Conservation (phyloP, 2,888 invertebrate genomes). For the Nudaria mundana region DNA sequence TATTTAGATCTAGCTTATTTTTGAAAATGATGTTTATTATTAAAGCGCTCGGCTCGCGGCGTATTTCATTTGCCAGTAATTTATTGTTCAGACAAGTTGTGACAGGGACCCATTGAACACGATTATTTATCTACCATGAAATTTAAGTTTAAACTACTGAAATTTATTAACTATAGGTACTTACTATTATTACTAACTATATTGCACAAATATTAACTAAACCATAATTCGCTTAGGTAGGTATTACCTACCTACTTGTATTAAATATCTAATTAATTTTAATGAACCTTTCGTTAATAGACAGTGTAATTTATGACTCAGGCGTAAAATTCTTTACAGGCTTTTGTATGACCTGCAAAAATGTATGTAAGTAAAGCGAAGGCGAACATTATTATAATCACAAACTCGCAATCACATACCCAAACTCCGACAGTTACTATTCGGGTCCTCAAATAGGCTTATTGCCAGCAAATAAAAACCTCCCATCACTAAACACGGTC, state of each 20-base stretch:
- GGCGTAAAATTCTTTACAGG: background rate
- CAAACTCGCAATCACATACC: too few species aligned
- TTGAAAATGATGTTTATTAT: conserved; percentile 35
- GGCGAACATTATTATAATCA: too few species aligned
- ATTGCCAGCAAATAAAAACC: too few species aligned
- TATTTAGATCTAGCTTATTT: conserved; percentile 25
- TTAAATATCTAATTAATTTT: background rate
- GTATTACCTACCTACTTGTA: background rate
- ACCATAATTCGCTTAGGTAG: conserved; percentile 21
- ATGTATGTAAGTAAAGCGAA: too few species aligned
- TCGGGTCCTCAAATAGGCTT: too few species aligned
- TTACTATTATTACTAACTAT: too few species aligned
- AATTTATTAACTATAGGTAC: conserved; percentile 28
- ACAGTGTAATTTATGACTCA: background rate
- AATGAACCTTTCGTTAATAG: background rate
- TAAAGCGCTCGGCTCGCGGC: conserved; percentile 31
- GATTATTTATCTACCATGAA: conserved; percentile 46
- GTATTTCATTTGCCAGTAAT: conserved; percentile 54
- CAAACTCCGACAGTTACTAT: too few species aligned
- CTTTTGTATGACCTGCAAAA: too few species aligned
- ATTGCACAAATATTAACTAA: conserved; percentile 29
- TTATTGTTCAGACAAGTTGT: conserved; percentile 51
- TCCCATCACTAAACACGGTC: too few species aligned
- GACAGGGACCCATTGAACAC: conserved; percentile 45
- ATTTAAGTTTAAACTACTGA: conserved; percentile 38